phyloP scores from a whole-genome alignment of 2,888 invertebrate genomes.

The Habroteleia sp. region DNA sequence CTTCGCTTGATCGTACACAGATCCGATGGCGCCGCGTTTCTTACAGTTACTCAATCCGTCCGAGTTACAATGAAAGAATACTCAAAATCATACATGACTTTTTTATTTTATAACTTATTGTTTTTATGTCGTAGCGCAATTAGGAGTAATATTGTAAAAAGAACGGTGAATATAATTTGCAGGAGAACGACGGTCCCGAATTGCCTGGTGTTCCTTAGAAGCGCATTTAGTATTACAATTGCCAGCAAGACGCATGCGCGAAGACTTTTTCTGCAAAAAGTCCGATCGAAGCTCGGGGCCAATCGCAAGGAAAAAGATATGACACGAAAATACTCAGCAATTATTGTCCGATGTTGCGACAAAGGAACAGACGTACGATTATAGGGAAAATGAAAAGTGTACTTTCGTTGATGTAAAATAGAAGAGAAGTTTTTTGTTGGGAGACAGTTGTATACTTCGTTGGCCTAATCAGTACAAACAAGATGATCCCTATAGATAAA shows the following conservation, averaged over 20 bases:
- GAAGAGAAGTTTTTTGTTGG: slow-evolving; percentile 59
- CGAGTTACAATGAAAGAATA: slow-evolving; percentile 59
- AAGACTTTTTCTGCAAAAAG: slow-evolving; percentile 16
- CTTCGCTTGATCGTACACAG: too few species aligned
- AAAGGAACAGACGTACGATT: not conserved
- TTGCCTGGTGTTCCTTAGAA: slow-evolving; percentile 50
- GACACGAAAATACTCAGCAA: slow-evolving; percentile 40
- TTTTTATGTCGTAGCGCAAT: slow-evolving; percentile 59
- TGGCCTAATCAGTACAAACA: slow-evolving; percentile 79
- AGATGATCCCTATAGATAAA: slow-evolving; percentile 72
- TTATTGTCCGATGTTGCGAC: slow-evolving; percentile 11
- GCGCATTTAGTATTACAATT: slow-evolving; percentile 64
- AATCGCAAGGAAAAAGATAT: slow-evolving; percentile 3
- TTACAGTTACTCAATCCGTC: slow-evolving; percentile 61
- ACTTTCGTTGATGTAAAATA: slow-evolving; percentile 63
- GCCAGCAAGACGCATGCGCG: slow-evolving; percentile 39
- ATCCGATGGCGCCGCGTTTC: too few species aligned
- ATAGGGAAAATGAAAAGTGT: slow-evolving; percentile 38
- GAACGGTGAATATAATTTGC: not conserved
- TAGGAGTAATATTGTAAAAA: slow-evolving; percentile 49
- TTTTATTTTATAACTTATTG: slow-evolving; percentile 60
- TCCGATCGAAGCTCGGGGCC: slow-evolving; percentile 31
- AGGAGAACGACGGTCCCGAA: slow-evolving; percentile 18
- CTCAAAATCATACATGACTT: slow-evolving; percentile 63
- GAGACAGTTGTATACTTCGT: slow-evolving; percentile 67